Evolutionary conservation across 2,113 vertebrate species (phyloP), one percentile per base, ranked within the genome.

Genomic region (Dasyurus viverrinus): DNA sequence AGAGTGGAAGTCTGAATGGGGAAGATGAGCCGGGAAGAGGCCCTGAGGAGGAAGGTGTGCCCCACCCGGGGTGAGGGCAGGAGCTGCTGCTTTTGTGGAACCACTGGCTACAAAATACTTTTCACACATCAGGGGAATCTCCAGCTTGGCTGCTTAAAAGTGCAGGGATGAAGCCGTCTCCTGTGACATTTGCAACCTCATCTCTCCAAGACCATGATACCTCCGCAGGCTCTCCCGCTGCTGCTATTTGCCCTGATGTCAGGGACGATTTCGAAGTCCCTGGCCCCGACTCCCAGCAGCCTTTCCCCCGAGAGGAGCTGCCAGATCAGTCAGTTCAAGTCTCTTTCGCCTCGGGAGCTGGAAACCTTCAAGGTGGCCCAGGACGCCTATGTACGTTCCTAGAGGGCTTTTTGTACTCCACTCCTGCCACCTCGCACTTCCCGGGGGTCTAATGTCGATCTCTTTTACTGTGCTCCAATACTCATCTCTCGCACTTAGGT

Each of bases 371-470:
- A 11, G 47, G 90, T 47, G 8, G 97, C 97, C 94, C 97, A 42
- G 57, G 11, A 96, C 0, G 54, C 90, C 5, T 97, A 97, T 60
- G 98, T 98, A 91, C 97, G 97, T 98, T 54, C 1, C 53, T 27
- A 1, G 1, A 52, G 5, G 14, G 36, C 54, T 36, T 27, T 12
- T 8, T 0, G 0, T 50, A 46, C 53, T 52, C 50, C 5, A 48
- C 48, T 48, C 48, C 48, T 48, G 3, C 48, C 48, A 48, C 6
- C 48, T 7, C 48, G 0, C 48, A 48, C 48, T 48, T 48, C 48
- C 48, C 48, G 48, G 48, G 48, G 4, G 3, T 48, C 48, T 48
- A 48, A 48, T 4, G 3, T 48, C 48, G 48, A 48, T 22, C 1
- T 27, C 0, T 6, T 11, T n/a, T 30, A 27, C 52, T 50, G 12